Conservation (phyloP, 2,113 vertebrate species). For the Phainopepla nitens region DNA sequence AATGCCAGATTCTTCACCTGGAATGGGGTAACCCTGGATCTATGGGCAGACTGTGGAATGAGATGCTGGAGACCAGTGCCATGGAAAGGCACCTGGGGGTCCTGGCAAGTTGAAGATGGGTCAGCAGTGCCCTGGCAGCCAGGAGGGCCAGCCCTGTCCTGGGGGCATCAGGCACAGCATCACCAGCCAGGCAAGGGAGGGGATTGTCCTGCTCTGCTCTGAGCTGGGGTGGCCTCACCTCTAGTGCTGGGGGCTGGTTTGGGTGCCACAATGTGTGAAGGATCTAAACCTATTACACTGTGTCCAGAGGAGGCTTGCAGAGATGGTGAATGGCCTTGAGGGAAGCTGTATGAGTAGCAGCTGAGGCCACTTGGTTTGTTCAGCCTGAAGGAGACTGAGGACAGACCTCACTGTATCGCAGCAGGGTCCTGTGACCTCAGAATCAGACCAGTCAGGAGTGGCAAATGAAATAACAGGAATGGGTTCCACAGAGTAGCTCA, state of each 20-base stretch:
- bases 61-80: not conserved
- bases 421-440: too few relatives aligned
- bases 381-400: not conserved
- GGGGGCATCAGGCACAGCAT: not conserved
- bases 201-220: not conserved
- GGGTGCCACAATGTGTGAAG: rapidly evolving
- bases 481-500: too few relatives aligned
- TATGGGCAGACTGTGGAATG: not conserved
- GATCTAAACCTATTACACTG: not conserved
- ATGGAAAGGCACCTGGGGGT: not conserved
- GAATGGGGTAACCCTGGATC: too few relatives aligned
- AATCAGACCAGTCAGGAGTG: too few relatives aligned
- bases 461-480: too few relatives aligned
- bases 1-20: not conserved
- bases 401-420: not conserved
- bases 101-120: not conserved
- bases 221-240: not conserved
- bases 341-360: rapidly evolving
- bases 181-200: rapidly evolving
- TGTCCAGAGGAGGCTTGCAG: not conserved
- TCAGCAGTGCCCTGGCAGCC: not conserved
- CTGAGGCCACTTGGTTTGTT: not conserved
- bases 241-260: rapidly evolving
- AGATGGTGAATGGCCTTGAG: not conserved
- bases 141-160: not conserved